Conservation (phyloP, 2,888 invertebrate genomes). For the Coenonympha glycerion region DNA sequence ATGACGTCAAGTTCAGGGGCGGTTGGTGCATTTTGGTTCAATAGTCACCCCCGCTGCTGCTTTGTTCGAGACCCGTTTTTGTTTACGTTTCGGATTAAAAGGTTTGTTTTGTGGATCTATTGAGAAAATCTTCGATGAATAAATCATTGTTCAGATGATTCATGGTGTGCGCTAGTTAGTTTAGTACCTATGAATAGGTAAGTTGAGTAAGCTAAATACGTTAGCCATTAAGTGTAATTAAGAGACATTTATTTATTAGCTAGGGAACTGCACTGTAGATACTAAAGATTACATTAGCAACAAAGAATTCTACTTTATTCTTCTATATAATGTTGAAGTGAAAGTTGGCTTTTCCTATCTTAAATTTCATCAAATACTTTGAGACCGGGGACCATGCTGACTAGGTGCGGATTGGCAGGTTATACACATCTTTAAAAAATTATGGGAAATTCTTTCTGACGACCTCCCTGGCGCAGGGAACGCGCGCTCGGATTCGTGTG, state of each 20-base stretch:
- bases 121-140: neutral
- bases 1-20: constrained; percentile 73
- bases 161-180: neutral
- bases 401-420: too few relatives aligned
- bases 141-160: neutral
- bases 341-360: too few relatives aligned
- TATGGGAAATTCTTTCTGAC: too few relatives aligned
- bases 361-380: too few relatives aligned
- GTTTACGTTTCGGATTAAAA: constrained; percentile 26
- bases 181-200: too few relatives aligned
- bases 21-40: constrained; percentile 71
- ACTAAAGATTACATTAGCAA: neutral
- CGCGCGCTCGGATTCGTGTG: too few relatives aligned
- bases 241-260: neutral
- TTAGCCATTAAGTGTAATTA: constrained; percentile 5
- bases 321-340: too few relatives aligned
- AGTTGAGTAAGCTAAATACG: constrained; percentile 8
- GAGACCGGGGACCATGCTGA: too few relatives aligned
- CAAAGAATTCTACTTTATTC: neutral
- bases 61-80: constrained; percentile 32
- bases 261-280: neutral
- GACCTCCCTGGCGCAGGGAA: too few relatives aligned
- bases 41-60: constrained; percentile 47
- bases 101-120: constrained; percentile 17
- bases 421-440: too few relatives aligned